phyloP scores from a whole-genome alignment of 2,888 invertebrate species.

The Odontocolon sp. region DNA sequence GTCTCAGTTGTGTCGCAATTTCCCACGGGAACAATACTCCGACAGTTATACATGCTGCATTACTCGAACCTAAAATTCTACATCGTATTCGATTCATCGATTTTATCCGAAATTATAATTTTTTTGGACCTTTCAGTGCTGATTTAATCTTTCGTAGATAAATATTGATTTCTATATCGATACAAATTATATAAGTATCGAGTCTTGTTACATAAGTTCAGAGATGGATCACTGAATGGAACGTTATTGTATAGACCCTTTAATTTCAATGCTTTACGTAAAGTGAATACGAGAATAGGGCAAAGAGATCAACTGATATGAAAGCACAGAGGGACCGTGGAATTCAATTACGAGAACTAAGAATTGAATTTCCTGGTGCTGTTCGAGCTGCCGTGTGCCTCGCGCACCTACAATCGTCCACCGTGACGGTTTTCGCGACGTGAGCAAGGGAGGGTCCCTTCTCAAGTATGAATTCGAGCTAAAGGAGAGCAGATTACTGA shows the following conservation, averaged over 20 bases:
- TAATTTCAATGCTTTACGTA: too few species aligned
- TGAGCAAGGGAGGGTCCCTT: too few species aligned
- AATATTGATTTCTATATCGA: too few species aligned
- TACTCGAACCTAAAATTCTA: slow-evolving; percentile 39
- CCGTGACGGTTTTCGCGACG: too few species aligned
- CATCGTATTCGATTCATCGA: slow-evolving; percentile 14
- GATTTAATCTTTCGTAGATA: too few species aligned
- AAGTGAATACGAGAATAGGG: neutral
- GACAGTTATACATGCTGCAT: slow-evolving; percentile 16
- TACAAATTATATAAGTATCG: too few species aligned
- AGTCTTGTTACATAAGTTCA: too few species aligned
- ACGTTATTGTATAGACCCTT: too few species aligned
- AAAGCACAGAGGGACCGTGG: neutral
- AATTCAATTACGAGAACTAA: neutral
- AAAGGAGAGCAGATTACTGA: neutral
- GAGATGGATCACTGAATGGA: too few species aligned
- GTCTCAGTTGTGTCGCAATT: slow-evolving; percentile 47
- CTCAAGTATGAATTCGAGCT: neutral
- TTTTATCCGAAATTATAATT: slow-evolving; percentile 14
- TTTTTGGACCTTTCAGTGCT: too few species aligned
- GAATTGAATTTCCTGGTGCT: slow-evolving; percentile 24
- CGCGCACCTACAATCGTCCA: slow-evolving; percentile 8
- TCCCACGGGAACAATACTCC: slow-evolving; percentile 45
- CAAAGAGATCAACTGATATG: neutral
- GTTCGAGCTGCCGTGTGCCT: neutral